Percentiles rank a stretch among this genome's conserved stretches.
These are phyloP conservation scores for Dicerorhinus sumatrensis DNA, from an alignment of 2,113 vertebrate genomes.

Conservation along the genomic window DNA sequence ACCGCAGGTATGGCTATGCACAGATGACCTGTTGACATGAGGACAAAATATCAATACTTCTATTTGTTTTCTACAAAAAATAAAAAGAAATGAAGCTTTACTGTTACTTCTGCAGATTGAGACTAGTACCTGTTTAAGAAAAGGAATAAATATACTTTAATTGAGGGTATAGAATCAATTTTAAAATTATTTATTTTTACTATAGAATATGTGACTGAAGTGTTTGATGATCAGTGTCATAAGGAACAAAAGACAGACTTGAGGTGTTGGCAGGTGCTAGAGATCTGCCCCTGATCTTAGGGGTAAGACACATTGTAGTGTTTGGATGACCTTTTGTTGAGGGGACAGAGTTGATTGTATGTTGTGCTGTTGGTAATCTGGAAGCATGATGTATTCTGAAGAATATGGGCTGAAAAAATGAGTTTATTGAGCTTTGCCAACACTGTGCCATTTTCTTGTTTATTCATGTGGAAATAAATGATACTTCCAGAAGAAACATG, in stretches of 20 bases:
- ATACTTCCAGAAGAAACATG: background rate
- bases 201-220: background rate
- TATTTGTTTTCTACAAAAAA: background rate
- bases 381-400: background rate
- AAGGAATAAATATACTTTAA: background rate
- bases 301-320: background rate
- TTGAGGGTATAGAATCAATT: background rate
- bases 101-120: background rate
- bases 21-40: background rate
- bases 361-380: too few species aligned
- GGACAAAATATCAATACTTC: background rate
- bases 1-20: rapidly evolving
- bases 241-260: background rate
- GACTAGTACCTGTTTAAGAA: background rate
- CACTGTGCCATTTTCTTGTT: background rate
- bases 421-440: background rate
- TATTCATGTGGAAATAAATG: background rate
- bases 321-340: background rate
- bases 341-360: background rate
- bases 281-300: too few species aligned
- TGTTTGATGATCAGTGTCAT: background rate
- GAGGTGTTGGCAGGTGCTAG: background rate
- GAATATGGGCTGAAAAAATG: background rate
- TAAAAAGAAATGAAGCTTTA: background rate
- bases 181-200: background rate